Evolutionary conservation across 2,888 invertebrate species (phyloP).

Genomic region (Monochamus alternatus): DNA sequence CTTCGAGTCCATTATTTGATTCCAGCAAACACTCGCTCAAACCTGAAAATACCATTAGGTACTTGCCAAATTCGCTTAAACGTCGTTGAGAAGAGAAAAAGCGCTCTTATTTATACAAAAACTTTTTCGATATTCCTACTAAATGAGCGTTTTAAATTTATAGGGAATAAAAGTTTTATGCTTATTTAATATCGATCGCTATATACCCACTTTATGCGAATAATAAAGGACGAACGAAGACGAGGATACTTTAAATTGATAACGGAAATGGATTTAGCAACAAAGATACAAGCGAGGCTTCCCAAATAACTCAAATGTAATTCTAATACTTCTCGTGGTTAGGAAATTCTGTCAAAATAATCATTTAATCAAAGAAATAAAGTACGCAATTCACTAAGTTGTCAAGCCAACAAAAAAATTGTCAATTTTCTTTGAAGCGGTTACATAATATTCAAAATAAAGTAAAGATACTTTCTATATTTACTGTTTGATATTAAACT

Average conservation of each 20-base stretch:
- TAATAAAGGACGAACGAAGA: not conserved
- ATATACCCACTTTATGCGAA: slow-evolving; percentile 22
- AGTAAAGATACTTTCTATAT: too few relatives aligned
- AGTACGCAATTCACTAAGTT: too few relatives aligned
- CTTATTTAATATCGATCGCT: slow-evolving; percentile 32
- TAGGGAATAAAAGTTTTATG: slow-evolving; percentile 50
- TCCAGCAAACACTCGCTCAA: not conserved
- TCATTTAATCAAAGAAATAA: too few relatives aligned
- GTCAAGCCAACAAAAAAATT: too few relatives aligned
- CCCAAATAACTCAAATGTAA: too few relatives aligned
- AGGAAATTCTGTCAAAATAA: too few relatives aligned
- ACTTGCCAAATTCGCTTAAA: not conserved
- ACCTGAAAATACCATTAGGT: not conserved
- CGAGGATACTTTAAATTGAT: too few relatives aligned
- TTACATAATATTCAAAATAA: too few relatives aligned
- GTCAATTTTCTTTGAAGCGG: too few relatives aligned
- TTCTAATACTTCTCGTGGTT: too few relatives aligned
- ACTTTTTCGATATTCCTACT: slow-evolving; percentile 17
- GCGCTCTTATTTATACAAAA: slow-evolving; percentile 1
- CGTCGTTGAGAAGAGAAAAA: not conserved
- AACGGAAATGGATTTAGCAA: slow-evolving; percentile 9
- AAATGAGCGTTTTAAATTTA: slow-evolving; percentile 46
- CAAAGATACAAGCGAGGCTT: not conserved
- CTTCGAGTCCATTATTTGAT: not conserved
- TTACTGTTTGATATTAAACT: too few relatives aligned